These are phyloP conservation scores for Elysia crispata DNA, from an alignment of 2,888 invertebrate genomes.

Conservation along the genomic window DNA sequence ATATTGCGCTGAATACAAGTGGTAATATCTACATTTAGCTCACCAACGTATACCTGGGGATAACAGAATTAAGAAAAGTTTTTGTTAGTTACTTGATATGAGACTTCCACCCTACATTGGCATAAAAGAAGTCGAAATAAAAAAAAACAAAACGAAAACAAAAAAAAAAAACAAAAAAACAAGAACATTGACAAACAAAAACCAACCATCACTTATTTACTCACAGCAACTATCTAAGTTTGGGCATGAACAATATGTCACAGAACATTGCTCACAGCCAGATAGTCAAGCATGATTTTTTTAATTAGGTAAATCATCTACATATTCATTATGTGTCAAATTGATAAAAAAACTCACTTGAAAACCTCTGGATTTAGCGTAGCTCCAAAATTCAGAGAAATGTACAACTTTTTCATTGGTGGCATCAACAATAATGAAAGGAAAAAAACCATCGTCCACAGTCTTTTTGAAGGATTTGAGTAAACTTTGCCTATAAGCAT, in stretches of 20 bases:
- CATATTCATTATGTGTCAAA: too few species aligned
- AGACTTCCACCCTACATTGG: too few species aligned
- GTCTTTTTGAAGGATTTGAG: conserved; percentile 94
- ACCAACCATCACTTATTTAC: too few species aligned
- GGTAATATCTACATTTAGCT: conserved; percentile 89
- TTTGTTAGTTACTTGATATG: too few species aligned
- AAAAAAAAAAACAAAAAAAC: not conserved
- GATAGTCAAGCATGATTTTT: too few species aligned
- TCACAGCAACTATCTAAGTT: too few species aligned
- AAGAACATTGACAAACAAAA: too few species aligned
- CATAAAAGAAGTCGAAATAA: conserved; percentile 29
- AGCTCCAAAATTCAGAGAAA: conserved; percentile 92
- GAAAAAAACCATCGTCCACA: conserved; percentile 91
- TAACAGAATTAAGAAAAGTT: too few species aligned
- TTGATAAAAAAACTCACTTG: conserved; percentile 82
- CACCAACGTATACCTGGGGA: conserved; percentile 91
- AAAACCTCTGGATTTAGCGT: conserved; percentile 87
- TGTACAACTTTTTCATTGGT: conserved; percentile 87
- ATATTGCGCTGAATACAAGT: conserved; percentile 89
- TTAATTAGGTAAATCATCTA: too few species aligned
- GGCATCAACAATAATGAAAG: conserved; percentile 94
- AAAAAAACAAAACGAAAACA: not conserved
- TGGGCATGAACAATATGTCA: too few species aligned
- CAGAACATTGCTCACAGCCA: too few species aligned
- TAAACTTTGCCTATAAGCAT: conserved; percentile 88